Evolutionary conservation across 2,888 invertebrate genomes (phyloP).

Genomic region (Diarsia rubi): DNA sequence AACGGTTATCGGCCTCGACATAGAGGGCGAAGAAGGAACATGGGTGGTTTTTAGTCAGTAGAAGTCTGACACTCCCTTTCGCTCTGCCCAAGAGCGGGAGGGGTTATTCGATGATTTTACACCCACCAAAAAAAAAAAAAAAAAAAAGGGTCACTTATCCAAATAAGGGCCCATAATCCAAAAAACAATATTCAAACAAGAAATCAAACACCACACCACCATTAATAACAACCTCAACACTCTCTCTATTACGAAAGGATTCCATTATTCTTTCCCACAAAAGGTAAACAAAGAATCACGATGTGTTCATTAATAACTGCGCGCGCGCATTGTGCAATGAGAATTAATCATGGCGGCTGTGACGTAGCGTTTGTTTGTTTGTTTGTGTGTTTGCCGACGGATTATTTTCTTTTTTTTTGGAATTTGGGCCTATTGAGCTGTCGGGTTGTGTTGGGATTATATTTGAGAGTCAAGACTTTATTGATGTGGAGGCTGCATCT

Average conservation of each 20-base stretch:
- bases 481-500: background rate
- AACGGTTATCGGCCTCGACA: no score
- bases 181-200: background rate
- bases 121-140: no score
- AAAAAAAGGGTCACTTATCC: no score
- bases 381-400: constrained; percentile 59
- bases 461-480: constrained; percentile 6
- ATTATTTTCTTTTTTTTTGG: constrained; percentile 25
- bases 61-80: no score
- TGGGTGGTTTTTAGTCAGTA: no score
- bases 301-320: constrained; percentile 62
- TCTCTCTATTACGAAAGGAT: constrained; percentile 32
- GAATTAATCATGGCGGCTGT: constrained; percentile 58
- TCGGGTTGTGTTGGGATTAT: background rate
- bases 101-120: no score
- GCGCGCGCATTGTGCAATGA: constrained; percentile 59
- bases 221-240: constrained; percentile 27
- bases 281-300: constrained; percentile 56
- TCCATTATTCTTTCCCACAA: constrained; percentile 48
- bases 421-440: constrained; percentile 12
- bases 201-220: constrained; percentile 13
- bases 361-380: constrained; percentile 62
- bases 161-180: no score
- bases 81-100: no score
- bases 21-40: no score